Base-by-base conservation (phyloP, 2,797 vertebrate species). In the Sebastolobus alascanus region DNA sequence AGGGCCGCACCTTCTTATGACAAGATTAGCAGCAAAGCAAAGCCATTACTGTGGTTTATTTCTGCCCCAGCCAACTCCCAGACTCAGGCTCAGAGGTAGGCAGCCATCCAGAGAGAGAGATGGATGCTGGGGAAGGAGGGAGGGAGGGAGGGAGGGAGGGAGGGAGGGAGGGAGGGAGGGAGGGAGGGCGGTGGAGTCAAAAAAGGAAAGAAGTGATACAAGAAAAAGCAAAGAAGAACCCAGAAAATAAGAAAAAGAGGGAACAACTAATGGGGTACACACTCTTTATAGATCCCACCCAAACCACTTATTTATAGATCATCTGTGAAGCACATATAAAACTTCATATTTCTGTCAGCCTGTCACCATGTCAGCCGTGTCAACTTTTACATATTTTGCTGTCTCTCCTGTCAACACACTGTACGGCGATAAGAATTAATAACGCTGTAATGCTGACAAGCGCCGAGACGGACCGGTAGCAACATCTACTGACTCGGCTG, bases 11-110 rank as follows among this genome's bases (percentile, higher is more conserved):
- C 94, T 94, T 94, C 94, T 94, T 89, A 93, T 93, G 94, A 95
- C 94, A 93, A 93, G 93, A 95, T 94, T 94, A 95, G 93, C 91
- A 91, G 93, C 90, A 93, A 94, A 90, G 94, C 91, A 94, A 92
- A 94, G 89, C 93, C 92, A 94, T 93, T 94, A 94, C 91, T 88
- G 83, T 89, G 92, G 91, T 93, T 94, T 93, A 91, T 93, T 94
- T 93, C 91, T 91, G 92, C 86, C 90, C 88, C 88, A 84, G 91
- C 83, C 84, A 87, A 90, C 88, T 92, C 86, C 79, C 84, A 91
- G 86, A 91, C 87, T 82, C 77, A 80, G 82, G 75, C 86, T 35
- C 86, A 81, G 88, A 87, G 84, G 83, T 35, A 90, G 84, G 87
- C 89, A 93, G 80, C 71, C 82, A 89, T 87, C 84, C 87, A 88